Percentiles rank a stretch among this genome's conserved stretches.
phyloP scores from a whole-genome alignment of 2,797 vertebrate genomes.

The Acridotheres tristis region DNA sequence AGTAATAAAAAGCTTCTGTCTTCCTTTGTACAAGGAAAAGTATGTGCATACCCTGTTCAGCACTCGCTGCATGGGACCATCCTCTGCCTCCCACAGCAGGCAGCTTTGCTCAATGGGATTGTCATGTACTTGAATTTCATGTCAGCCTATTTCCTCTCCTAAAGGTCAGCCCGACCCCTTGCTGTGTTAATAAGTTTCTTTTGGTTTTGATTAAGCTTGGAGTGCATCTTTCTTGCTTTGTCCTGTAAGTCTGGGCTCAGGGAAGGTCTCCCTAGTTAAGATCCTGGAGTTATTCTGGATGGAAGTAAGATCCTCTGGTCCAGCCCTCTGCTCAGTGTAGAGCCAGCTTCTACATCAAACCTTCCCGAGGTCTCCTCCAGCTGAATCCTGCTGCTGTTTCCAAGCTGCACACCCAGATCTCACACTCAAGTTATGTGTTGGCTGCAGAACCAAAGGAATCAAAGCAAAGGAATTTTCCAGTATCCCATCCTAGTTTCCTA shows the following conservation, averaged over 20 bases:
- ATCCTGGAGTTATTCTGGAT: background rate
- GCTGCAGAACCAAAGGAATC: background rate
- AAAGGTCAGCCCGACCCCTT: background rate
- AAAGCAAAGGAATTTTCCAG: background rate
- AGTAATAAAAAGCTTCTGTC: background rate
- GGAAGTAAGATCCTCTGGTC: background rate
- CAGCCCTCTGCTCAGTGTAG: background rate
- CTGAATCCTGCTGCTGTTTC: background rate
- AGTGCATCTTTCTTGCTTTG: background rate
- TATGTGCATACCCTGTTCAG: rapidly evolving
- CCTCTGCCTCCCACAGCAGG: background rate
- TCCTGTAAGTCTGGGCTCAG: background rate
- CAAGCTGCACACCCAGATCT: background rate
- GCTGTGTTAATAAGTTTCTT: background rate
- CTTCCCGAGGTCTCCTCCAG: background rate
- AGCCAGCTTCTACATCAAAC: background rate
- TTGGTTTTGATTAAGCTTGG: background rate
- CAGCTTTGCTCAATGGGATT: background rate
- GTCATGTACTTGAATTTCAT: background rate
- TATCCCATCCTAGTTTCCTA: rapidly evolving
- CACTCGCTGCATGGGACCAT: background rate
- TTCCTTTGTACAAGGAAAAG: background rate
- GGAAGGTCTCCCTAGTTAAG: background rate
- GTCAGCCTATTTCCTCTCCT: background rate
- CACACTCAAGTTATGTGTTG: background rate